A percentile compares a stretch with the other conserved stretches of the same genome.
These are phyloP conservation scores for Periparus ater DNA, from an alignment of 2,797 vertebrate species.

Conservation along the genomic window DNA sequence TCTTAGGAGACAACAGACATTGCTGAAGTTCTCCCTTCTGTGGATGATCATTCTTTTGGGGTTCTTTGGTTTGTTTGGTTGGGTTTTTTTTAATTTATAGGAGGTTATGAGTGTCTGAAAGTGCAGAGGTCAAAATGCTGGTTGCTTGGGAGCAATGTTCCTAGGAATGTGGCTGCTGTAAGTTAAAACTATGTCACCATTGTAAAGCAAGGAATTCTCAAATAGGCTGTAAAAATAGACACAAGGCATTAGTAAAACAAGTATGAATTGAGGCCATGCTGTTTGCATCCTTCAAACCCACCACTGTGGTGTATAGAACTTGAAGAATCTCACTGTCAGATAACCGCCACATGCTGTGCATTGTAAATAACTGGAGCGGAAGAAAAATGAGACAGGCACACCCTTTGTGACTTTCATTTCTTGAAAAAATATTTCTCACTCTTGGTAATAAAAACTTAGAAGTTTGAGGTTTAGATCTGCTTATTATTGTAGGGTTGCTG, in stretches of 20 bases:
- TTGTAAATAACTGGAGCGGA: slow-evolving; percentile 24
- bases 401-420: slow-evolving; percentile 18
- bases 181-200: slow-evolving; percentile 36
- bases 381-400: slow-evolving; percentile 29
- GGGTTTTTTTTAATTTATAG: not conserved
- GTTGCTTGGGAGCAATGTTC: slow-evolving; percentile 19
- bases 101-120: not conserved
- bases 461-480: not conserved
- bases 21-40: not conserved
- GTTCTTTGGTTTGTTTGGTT: not conserved
- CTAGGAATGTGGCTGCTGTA: not conserved
- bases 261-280: slow-evolving; percentile 19
- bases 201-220: slow-evolving; percentile 33
- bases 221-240: slow-evolving; percentile 45
- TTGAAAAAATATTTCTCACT: slow-evolving; percentile 21
- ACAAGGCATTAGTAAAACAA: slow-evolving; percentile 42
- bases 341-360: not conserved
- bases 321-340: slow-evolving; percentile 24
- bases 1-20: not conserved
- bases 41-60: not conserved
- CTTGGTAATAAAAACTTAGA: not conserved
- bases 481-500: not conserved
- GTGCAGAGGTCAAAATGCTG: slow-evolving; percentile 29
- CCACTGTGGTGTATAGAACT: slow-evolving; percentile 1
- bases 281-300: slow-evolving; percentile 12